Evolutionary conservation across 1,140 invertebrate genomes (phyloP).

Genomic region (Cataglyphis hispanica): DNA sequence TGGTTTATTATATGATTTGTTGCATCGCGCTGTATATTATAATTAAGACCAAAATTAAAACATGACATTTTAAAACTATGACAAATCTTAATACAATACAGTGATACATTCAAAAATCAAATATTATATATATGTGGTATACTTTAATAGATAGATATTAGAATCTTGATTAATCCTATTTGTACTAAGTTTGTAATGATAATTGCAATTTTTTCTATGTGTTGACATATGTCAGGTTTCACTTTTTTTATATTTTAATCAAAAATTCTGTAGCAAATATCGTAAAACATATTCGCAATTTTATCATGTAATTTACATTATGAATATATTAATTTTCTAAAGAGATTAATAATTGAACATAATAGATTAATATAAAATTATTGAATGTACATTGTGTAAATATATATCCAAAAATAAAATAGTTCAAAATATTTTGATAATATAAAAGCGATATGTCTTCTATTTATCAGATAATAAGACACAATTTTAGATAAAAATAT

Average conservation of each 20-base stretch:
- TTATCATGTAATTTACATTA: constrained; percentile 5
- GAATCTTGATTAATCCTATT: constrained; percentile 2
- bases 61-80: not conserved
- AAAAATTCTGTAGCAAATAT: not conserved
- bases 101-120: constrained; percentile 26
- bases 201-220: constrained; percentile 35
- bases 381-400: not conserved
- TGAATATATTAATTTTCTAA: not conserved
- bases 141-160: constrained; percentile 26
- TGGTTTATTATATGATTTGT: constrained; percentile 13
- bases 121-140: constrained; percentile 40
- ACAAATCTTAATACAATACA: constrained; percentile 9
- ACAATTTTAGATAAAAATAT: constrained; percentile 55
- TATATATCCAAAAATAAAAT: not conserved
- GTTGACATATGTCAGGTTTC: constrained; percentile 17
- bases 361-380: constrained; percentile 8
- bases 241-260: not conserved
- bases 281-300: not conserved
- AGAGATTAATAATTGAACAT: not conserved
- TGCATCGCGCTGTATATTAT: not conserved
- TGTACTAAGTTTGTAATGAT: constrained; percentile 23
- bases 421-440: constrained; percentile 11
- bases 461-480: not conserved
- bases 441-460: constrained; percentile 10
- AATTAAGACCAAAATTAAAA: not conserved